Evolutionary conservation across 2,797 vertebrate species (phyloP), one percentile per base, ranked within the genome.

Genomic region (Huso huso): DNA sequence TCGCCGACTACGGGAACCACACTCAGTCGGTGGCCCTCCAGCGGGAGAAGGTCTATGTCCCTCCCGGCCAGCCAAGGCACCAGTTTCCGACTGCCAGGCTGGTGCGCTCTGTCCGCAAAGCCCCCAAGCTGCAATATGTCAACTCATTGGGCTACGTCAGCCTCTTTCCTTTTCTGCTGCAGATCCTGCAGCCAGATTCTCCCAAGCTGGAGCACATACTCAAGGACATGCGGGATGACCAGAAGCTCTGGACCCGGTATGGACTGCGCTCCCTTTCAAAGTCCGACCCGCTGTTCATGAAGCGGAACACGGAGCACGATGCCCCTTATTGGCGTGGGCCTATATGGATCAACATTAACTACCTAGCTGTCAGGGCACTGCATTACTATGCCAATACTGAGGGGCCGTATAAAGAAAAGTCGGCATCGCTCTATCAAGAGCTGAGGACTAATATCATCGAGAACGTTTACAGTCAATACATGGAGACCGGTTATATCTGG

Each of bases 271-370:
- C 96, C 0, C 87, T 99, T 10, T 88, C 96, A 0, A 92, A 84
- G 5, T 76, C 88, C 0, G 94, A 94, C 79, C 83, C 91, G 0
- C 68, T 95, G 69, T 97, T 96, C 69, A 87, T 93, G 87, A 89
- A 91, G 74, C 87, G 80, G 53, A 98, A 99, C 84, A 94, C 95
- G 0, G 92, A 97, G 77, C 94, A 98, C 0, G 96, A 98, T 8
- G 92, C 95, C 7, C 96, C 96, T 0, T 99, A 99, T 79, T 99
- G 96, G 96, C 87, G 96, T 12, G 96, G 96, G 0, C 79, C 94
- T 0, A 8, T 99, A 68, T 99, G 96, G 96, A 86, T 98, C 74
- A 99, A 99, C 71, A 76, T 98, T 75, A 98, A 99, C 83, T 99
- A 93, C 79, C 79, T 99, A 75, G 92, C 93, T 0, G 85, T 96